A percentile compares a stretch with the other conserved stretches of the same genome.
These are phyloP conservation scores for Hedya salicella DNA, from an alignment of 2,888 invertebrate species.

Conservation along the genomic window DNA sequence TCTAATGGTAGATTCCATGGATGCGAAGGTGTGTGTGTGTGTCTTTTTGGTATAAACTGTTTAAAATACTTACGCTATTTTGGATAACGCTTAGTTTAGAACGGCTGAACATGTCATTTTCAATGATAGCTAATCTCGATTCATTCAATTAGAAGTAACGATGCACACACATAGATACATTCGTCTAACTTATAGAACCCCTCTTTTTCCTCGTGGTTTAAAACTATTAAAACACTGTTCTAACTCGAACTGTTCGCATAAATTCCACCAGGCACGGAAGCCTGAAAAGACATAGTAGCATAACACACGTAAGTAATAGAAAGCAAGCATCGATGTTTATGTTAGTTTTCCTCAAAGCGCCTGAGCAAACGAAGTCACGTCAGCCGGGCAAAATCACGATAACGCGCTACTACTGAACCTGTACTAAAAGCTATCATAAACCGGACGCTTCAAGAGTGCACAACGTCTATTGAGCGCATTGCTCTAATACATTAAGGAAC, in stretches of 20 bases:
- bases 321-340: slow-evolving; percentile 67
- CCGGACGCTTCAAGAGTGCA: not conserved
- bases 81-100: too few relatives aligned
- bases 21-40: too few relatives aligned
- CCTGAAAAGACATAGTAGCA: slow-evolving; percentile 40
- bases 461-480: slow-evolving; percentile 43
- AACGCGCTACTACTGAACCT: slow-evolving; percentile 49
- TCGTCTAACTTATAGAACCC: too few relatives aligned
- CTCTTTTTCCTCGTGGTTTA: not conserved
- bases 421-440: slow-evolving; percentile 7
- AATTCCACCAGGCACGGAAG: slow-evolving; percentile 25
- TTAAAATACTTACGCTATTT: too few relatives aligned
- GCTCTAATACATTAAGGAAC: not conserved
- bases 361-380: slow-evolving; percentile 80
- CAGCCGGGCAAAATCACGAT: slow-evolving; percentile 68
- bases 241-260: slow-evolving; percentile 12
- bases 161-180: too few relatives aligned
- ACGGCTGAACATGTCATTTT: too few relatives aligned
- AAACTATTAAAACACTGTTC: slow-evolving; percentile 11
- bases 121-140: too few relatives aligned
- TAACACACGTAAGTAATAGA: slow-evolving; percentile 51
- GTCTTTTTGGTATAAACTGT: too few relatives aligned
- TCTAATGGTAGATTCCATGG: too few relatives aligned
- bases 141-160: too few relatives aligned
- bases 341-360: slow-evolving; percentile 77